Base-by-base conservation (phyloP, 2,113 vertebrate genomes). In the Passer domesticus region DNA sequence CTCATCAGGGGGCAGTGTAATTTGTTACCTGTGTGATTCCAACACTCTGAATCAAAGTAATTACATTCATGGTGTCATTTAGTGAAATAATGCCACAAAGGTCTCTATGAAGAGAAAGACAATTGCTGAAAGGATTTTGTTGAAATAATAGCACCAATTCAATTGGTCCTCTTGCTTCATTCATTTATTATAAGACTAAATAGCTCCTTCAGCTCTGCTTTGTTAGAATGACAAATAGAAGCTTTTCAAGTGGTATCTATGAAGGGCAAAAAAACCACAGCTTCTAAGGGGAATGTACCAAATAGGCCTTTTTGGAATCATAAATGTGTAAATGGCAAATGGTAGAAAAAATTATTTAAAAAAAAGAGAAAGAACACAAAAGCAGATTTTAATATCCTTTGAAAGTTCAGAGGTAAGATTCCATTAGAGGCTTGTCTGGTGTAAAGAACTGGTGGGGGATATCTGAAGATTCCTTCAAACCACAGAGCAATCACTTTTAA, bases 11-110 rank as follows among this genome's bases (percentile, higher is more conserved):
- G 84, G 63, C 41, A 94, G 85, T 58, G 81, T 92, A 87, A 97
- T 97, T 97, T 94, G 94, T 95, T 94, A 95, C 96, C 95, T 96
- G 78, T 92, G 81, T 75, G 87, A 87, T 96, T 94, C 52, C 88
- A 94, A 62, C 84, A 82, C 91, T 87, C 90, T 97, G 90, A 97
- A 97, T 95, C 97, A 97, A 96, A 95, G 89, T 95, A 97, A 97
- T 94, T 88, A 88, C 78, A 92, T 87, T 89, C 89, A 79, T n/a
- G 31, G 80, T 87, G 87, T 95, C 92, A 96, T 91, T 80, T 87
- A 85, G 94, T 91, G 91, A 93, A 96, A 93, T 92, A 94, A 97
- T 82, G 79, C 68, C 5, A 5, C 47, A 43, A 90, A 91, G 70
- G 87, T 83, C 62, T 93, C 79, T 86, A 33, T 79, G 66, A 94